phyloP scores from a whole-genome alignment of 2,113 vertebrate genomes.

The Origma solitaria region DNA sequence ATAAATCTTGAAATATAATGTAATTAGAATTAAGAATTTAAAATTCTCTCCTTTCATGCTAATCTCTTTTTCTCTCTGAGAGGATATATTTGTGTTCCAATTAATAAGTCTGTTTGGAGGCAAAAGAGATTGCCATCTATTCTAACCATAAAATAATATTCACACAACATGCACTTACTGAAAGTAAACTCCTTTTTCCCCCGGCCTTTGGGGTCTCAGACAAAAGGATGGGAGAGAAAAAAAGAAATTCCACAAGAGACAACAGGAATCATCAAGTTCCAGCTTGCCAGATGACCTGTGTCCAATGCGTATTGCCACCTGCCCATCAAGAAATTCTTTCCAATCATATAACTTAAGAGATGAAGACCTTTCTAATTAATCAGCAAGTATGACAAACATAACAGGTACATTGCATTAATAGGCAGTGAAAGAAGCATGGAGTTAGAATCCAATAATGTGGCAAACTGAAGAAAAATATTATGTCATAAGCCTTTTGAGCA shows the following conservation, averaged over 20 bases:
- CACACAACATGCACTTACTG: background rate
- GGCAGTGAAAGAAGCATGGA: background rate
- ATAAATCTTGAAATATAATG: background rate
- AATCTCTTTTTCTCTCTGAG: background rate
- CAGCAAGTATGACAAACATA: background rate
- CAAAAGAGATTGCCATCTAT: background rate
- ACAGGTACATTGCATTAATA: background rate
- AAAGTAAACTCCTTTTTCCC: background rate
- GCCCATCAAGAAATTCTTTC: background rate
- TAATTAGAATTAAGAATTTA: background rate
- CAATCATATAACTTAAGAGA: background rate
- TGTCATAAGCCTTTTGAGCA: background rate
- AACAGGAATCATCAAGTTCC: background rate
- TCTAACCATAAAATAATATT: background rate
- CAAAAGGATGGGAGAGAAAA: background rate
- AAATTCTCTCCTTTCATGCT: background rate
- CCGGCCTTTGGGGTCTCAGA: background rate
- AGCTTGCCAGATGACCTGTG: background rate
- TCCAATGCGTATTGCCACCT: background rate
- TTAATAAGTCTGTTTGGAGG: background rate
- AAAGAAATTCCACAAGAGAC: background rate
- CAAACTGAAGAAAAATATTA: background rate
- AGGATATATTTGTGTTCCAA: background rate
- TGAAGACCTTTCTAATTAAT: background rate
- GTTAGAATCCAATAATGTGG: background rate